These are phyloP conservation scores for Schizopygopsis malacanthus DNA, from an alignment of 2,797 vertebrate genomes.

Conservation along the genomic window DNA sequence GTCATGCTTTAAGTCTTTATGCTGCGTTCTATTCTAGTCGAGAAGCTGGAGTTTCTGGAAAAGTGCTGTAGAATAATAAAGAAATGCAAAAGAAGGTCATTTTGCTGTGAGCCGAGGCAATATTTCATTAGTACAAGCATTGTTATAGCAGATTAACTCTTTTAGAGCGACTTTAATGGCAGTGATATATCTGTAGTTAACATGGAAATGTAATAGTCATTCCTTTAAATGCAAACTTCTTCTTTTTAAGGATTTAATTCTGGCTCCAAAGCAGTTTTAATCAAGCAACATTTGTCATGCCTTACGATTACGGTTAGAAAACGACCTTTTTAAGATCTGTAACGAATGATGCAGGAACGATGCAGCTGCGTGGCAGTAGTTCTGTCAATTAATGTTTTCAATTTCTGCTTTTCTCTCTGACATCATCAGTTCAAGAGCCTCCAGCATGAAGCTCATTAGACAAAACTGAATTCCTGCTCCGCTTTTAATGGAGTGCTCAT, in stretches of 20 bases:
- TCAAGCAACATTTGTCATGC: background rate
- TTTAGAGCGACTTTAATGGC: background rate
- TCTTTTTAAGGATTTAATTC: background rate
- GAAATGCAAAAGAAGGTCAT: background rate
- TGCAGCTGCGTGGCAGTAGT: background rate
- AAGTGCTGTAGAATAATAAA: background rate
- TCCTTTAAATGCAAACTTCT: background rate
- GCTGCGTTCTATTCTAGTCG: background rate
- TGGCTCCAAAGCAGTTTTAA: background rate
- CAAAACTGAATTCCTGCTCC: background rate
- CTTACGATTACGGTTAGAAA: background rate
- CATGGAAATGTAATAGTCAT: background rate
- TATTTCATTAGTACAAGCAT: background rate
- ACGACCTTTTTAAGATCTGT: background rate
- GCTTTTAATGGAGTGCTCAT: constrained; percentile 11
- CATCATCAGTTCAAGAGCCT: constrained; percentile 20
- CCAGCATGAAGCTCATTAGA: constrained; percentile 13
- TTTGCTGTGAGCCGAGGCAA: background rate
- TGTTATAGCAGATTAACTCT: background rate
- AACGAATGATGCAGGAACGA: background rate
- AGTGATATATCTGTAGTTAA: background rate
- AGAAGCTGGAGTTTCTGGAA: background rate
- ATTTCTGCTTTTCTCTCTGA: constrained; percentile 10
- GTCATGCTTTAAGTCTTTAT: background rate
- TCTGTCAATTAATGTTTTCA: constrained; percentile 20